Conservation (phyloP, 2,113 vertebrate species). For the Dipodomys ordii region DNA sequence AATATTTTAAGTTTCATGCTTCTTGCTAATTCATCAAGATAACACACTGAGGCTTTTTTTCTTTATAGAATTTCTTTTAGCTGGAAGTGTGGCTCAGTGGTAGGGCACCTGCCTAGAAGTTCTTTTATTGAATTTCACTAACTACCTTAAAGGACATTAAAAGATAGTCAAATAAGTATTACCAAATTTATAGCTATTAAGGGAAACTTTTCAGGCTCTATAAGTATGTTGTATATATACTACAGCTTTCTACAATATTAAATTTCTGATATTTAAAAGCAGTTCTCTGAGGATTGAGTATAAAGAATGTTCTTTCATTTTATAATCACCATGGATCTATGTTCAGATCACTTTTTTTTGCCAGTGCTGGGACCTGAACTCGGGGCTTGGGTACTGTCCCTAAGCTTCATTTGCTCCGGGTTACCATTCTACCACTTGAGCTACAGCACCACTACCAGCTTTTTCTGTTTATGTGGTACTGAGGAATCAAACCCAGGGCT, state of each 20-base stretch:
- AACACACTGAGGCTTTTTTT: neutral
- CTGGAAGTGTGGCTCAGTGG: too few species aligned
- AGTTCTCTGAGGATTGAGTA: neutral
- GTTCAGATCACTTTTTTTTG: neutral
- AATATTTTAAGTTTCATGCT: too few species aligned
- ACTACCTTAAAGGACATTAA: too few species aligned
- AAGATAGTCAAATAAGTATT: neutral
- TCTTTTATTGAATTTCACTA: neutral
- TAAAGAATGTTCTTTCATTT: constrained; percentile 21
- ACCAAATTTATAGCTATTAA: neutral
- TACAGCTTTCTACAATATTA: neutral
- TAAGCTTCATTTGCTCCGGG: too few species aligned
- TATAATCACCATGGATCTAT: constrained; percentile 6
- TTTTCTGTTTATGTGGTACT: too few species aligned
- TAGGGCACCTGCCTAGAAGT: neutral
- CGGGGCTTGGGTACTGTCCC: too few species aligned
- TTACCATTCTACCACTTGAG: too few species aligned
- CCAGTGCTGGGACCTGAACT: too few species aligned
- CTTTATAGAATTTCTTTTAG: neutral
- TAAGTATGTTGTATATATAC: neutral
- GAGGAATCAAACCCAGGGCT: too few species aligned
- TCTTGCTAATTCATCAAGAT: too few species aligned
- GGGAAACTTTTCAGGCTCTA: neutral
- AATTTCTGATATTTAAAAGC: neutral
- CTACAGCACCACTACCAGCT: too few species aligned